Conservation (phyloP, 1,140 invertebrate genomes). For the Drosophila parvula region DNA sequence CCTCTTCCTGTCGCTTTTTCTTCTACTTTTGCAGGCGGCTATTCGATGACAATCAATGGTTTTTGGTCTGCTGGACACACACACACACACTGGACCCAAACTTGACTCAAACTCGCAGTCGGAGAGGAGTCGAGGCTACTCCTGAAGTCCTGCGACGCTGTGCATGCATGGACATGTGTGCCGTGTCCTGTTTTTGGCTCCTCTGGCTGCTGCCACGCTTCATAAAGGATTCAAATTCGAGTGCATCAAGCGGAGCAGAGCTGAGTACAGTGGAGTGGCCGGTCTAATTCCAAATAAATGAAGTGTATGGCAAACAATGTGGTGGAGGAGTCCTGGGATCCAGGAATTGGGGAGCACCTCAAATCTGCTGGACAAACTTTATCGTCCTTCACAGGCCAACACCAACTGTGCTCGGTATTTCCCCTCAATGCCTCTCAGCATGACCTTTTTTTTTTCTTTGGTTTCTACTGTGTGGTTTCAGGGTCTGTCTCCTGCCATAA, state of each 20-base stretch:
- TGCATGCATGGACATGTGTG: constrained; percentile 62
- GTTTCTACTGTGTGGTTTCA: constrained; percentile 19
- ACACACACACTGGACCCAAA: constrained; percentile 52
- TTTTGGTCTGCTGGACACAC: constrained; percentile 83
- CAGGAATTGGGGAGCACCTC: constrained; percentile 15
- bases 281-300: constrained; percentile 82
- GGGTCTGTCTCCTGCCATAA: constrained; percentile 24
- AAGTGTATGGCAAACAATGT: constrained; percentile 82
- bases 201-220: constrained; percentile 71
- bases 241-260: constrained; percentile 57
- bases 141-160: constrained; percentile 36
- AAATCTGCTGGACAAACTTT: constrained; percentile 63
- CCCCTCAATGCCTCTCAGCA: background rate
- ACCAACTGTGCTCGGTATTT: constrained; percentile 53
- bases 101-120: constrained; percentile 13
- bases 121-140: constrained; percentile 47
- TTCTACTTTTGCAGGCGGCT: constrained; percentile 48
- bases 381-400: constrained; percentile 57
- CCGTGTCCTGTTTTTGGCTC: constrained; percentile 37
- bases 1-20: constrained; percentile 18
- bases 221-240: constrained; percentile 83
- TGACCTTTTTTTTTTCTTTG: constrained; percentile 4
- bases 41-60: constrained; percentile 84
- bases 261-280: constrained; percentile 41
- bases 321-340: constrained; percentile 18